Conservation (phyloP, 2,797 vertebrate species). For the Carduelis carduelis region DNA sequence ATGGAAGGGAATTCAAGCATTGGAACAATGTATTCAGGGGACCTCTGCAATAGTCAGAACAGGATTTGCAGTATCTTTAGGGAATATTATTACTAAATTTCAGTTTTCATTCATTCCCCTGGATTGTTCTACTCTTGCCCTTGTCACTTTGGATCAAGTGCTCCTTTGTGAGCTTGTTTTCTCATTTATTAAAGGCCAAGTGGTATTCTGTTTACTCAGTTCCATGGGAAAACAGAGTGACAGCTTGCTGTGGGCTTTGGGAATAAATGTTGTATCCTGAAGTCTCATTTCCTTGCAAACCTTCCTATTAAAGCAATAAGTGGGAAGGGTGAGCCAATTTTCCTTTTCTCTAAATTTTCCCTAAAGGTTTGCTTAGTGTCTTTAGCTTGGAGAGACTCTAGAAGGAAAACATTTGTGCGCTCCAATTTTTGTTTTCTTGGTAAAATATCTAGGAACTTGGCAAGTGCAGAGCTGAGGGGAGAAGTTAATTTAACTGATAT, state of each 20-base stretch:
- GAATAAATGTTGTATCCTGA: background rate
- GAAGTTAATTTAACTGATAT: conserved; percentile 28
- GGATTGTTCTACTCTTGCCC: background rate
- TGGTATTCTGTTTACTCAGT: background rate
- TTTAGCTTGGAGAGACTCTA: conserved; percentile 26
- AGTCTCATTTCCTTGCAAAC: conserved; percentile 19
- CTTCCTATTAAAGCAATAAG: background rate
- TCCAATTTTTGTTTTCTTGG: conserved; percentile 25
- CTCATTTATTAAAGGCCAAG: conserved; percentile 25
- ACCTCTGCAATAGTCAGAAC: background rate
- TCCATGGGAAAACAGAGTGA: conserved; percentile 11
- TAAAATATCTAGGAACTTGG: conserved; percentile 27
- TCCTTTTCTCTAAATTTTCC: background rate
- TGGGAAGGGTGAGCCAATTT: background rate
- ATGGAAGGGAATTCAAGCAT: background rate
- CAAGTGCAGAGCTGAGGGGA: background rate
- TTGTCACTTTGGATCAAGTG: conserved; percentile 18
- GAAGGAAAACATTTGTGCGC: background rate
- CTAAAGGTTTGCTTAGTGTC: background rate
- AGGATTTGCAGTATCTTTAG: background rate
- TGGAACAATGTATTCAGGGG: background rate
- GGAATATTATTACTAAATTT: conserved; percentile 19
- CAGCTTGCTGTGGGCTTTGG: conserved; percentile 5
- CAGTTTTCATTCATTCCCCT: background rate
- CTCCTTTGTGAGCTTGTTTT: background rate